Conservation (phyloP, 30 jellyfish, hydroid and myxozoan genomes). For the Aurelia aurita region DNA sequence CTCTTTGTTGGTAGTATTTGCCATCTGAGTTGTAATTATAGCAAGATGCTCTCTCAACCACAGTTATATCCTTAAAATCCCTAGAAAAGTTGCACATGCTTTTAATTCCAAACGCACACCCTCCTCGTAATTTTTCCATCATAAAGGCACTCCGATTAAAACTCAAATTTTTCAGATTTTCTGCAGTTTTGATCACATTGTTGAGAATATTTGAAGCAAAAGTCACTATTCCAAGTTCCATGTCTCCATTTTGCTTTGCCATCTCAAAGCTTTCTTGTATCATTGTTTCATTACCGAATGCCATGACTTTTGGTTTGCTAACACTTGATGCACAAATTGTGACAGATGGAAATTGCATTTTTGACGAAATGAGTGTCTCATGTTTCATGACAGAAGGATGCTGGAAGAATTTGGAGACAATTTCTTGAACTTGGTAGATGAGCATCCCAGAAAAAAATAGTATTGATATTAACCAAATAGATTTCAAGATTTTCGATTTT, state of each 20-base stretch:
- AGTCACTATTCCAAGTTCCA: neutral
- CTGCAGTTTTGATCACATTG: conserved; percentile 4
- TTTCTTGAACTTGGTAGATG: neutral
- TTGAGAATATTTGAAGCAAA: neutral
- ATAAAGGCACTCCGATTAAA: conserved; percentile 14
- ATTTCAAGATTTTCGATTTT: conserved; percentile 6
- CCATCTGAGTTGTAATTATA: conserved; percentile 46
- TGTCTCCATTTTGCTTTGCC: no score
- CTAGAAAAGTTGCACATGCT: conserved; percentile 1
- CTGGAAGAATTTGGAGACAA: neutral
- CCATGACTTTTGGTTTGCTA: conserved; percentile 2
- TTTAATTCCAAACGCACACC: neutral
- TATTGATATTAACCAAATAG: conserved; percentile 17
- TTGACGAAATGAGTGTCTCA: conserved; percentile 2
- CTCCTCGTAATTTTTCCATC: neutral
- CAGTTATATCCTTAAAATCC: conserved; percentile 29
- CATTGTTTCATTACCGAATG: conserved; percentile 3
- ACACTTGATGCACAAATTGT: conserved; percentile 41
- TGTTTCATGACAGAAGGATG: conserved; percentile 5
- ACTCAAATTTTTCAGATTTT: neutral
- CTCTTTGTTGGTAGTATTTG: conserved; percentile 17
- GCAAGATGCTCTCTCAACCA: conserved; percentile 28
- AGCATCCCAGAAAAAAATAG: conserved; percentile 14
- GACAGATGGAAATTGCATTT: conserved; percentile 36
- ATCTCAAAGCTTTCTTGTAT: neutral